Evolutionary conservation across 1,140 invertebrate genomes (phyloP).

Genomic region (Drosophila athabasca): DNA sequence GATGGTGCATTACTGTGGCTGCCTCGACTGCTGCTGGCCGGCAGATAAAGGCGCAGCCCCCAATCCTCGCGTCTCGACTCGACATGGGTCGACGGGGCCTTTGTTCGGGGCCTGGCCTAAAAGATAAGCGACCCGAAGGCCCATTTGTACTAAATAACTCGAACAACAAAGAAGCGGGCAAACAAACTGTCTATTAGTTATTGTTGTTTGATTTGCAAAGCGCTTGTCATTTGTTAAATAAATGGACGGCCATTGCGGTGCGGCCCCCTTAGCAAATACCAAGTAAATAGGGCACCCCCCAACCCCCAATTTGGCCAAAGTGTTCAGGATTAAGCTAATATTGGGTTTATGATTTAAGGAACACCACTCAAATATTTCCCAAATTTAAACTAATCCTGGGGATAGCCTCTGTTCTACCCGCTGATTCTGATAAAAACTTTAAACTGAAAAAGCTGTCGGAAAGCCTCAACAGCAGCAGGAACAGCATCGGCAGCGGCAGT

Average conservation of each 20-base stretch:
- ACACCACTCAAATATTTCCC: not conserved
- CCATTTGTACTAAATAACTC: conserved; percentile 76
- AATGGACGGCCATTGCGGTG: conserved; percentile 76
- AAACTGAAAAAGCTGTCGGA: conserved; percentile 22
- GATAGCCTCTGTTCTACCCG: no score
- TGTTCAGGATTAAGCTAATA: conserved; percentile 13
- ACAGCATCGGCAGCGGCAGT: conserved; percentile 9
- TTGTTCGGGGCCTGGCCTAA: conserved; percentile 32
- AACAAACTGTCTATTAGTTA: conserved; percentile 77
- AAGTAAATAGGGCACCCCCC: conserved; percentile 27
- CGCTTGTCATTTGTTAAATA: conserved; percentile 80
- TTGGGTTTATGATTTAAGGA: conserved; percentile 44
- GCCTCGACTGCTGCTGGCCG: conserved; percentile 20
- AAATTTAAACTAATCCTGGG: conserved; percentile 6
- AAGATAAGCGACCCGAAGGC: conserved; percentile 56
- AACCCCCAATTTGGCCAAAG: conserved; percentile 15
- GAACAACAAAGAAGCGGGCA: conserved; percentile 50
- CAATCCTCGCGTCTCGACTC: not conserved
- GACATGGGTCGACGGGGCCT: not conserved
- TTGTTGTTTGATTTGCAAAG: conserved; percentile 80
- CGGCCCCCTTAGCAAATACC: conserved; percentile 58
- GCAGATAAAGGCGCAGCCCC: conserved; percentile 43
- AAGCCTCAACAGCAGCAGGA: conserved; percentile 32
- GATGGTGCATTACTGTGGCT: conserved; percentile 59
- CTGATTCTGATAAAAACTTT: conserved; percentile 20